Base-by-base conservation (phyloP, 1,140 invertebrate species). In the Hydropsyche tenuis region DNA sequence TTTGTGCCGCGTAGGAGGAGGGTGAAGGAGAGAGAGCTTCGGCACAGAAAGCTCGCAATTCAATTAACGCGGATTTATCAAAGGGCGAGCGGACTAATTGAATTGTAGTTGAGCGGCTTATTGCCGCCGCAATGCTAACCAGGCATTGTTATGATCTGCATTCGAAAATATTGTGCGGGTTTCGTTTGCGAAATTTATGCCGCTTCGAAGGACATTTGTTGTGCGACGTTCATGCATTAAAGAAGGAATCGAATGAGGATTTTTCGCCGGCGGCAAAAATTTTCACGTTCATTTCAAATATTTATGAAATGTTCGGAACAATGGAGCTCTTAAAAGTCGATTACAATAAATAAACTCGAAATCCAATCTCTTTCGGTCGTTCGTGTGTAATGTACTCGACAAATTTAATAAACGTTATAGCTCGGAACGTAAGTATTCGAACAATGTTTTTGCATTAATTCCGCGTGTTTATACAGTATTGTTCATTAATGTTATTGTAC, bases 311-410 rank as follows among this genome's bases (percentile, higher is more conserved):
- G 18, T 20, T n/a, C 6, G n/a, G 14, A 66, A 66, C 25, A 37
- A 66, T 42, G 20, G 64, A 9, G 37, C 64, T 43, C 23, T 66
- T 66, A 66, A 66, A 66, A 66, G 23, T 66, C 64, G 64, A 66
- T 66, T 46, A 46, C 45, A 14, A 66, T 66, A 66, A 45, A 66
- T 66, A 45, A 45, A 66, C 12, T 45, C 64, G 7, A 66, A 66
- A 66, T 66, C 25, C 16, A 25, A 30, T 64, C 20, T 20, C 20
- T 23, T 30, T 25, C 16, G 16, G n/a, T n/a, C n/a, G n/a, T n/a
- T n/a, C n/a, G n/a, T n/a, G n/a, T n/a, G n/a, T n/a, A n/a, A n/a
- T n/a, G n/a, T n/a, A n/a, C n/a, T n/a, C n/a, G n/a, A n/a, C n/a
- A n/a, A n/a, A n/a, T n/a, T n/a, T n/a, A n/a, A n/a, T n/a, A n/a